Evolutionary conservation across 2,113 vertebrate species (phyloP).

Genomic region (Chaenocephalus aceratus): DNA sequence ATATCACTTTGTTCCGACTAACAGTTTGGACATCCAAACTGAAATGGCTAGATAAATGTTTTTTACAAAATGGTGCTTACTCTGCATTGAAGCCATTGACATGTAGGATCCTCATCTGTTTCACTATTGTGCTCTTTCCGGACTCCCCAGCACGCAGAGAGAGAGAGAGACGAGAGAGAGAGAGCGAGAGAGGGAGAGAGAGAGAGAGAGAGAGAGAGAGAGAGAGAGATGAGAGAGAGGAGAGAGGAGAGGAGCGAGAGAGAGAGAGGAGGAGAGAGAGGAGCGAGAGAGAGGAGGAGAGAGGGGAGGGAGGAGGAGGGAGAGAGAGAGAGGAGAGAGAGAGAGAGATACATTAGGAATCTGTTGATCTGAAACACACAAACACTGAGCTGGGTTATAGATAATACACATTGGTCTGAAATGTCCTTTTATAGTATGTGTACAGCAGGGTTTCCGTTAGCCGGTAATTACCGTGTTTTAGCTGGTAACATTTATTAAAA

Average conservation of each 20-base stretch:
- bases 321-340: neutral
- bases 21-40: too few relatives aligned
- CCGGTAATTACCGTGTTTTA: too few relatives aligned
- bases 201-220: constrained; percentile 14
- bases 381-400: neutral
- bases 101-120: constrained; percentile 97
- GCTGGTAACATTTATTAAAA: too few relatives aligned
- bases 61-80: constrained; percentile 83
- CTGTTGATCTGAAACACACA: constrained; percentile 14
- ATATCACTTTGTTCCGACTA: neutral
- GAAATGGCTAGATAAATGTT: neutral
- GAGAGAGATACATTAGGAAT: constrained; percentile 8
- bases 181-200: constrained; percentile 64
- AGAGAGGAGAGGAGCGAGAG: too few relatives aligned
- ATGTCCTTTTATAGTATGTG: neutral
- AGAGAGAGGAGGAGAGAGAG: too few relatives aligned
- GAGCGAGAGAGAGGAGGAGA: too few relatives aligned
- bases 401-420: neutral
- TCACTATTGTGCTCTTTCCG: constrained; percentile 99
- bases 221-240: neutral
- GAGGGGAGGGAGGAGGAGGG: constrained; percentile 48
- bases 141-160: constrained; percentile 94
- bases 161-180: neutral
- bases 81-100: constrained; percentile 99
- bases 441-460: neutral